Base-by-base conservation (phyloP, 1,140 invertebrate species). In the Vanessa tameamea region DNA sequence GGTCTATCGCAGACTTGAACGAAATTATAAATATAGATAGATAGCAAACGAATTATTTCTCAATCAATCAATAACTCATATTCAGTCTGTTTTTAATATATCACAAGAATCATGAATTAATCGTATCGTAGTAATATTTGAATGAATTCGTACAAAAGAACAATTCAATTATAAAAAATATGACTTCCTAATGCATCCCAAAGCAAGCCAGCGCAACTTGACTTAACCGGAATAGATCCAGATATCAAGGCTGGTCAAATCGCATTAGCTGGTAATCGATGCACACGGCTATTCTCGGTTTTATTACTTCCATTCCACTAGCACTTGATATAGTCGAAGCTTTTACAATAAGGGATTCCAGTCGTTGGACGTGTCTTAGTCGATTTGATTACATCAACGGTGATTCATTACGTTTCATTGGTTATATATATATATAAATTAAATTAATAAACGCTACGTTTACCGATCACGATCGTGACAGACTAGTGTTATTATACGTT, bases 191-290 rank as follows among this genome's bases (percentile, higher is more conserved):
- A 69, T 77, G 76, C 72, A 71, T 72, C 67, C 65, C 55, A 61
- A 55, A 50, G 51, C 50, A 47, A 57, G 31, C 50, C 47, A 57
- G 31, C 37, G 50, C 68, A 81, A 82, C 81, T 79, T 72, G 81
- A 76, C 69, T 79, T 64, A 84, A 85, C 86, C 76, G 76, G 80
- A 78, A 80, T 78, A 78, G 82, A 86, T 84, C 78, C 72, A 77
- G 81, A 78, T 72, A 72, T 77, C 79, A 78, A 84, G 78, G 78
- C 73, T 71, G 79, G 79, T 78, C 80, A 85, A 88, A 87, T 88
- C 85, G 82, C 81, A 88, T 88, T 88, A 88, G 72, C 77, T 70
- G 26, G 72, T 75, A 84, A 83, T 86, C 81, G 82, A 83, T 82
- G 80, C 78, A 73, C 50, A 61, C 47, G 37, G 59, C 64, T 73